These are phyloP conservation scores for Bhutanitis thaidina DNA, from an alignment of 2,888 invertebrate species.

Conservation along the genomic window DNA sequence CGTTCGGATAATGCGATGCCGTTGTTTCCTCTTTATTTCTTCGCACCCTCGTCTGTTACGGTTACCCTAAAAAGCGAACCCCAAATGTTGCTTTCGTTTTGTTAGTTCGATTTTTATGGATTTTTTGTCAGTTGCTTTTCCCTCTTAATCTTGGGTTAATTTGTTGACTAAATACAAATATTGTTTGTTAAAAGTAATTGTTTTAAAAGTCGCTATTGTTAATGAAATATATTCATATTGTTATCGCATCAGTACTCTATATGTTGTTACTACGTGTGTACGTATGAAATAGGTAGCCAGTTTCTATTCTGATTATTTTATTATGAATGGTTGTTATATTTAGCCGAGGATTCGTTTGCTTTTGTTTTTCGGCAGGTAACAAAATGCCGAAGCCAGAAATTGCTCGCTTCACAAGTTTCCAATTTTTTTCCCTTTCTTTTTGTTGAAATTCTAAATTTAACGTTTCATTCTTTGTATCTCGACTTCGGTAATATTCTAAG, in stretches of 20 bases:
- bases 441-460: constrained; percentile 37
- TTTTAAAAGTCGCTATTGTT: too few species aligned
- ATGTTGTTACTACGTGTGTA: too few species aligned
- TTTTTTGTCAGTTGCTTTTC: neutral
- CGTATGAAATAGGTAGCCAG: too few species aligned
- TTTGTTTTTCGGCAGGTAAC: constrained; percentile 58
- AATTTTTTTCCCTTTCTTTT: constrained; percentile 47
- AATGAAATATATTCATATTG: too few species aligned
- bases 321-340: constrained; percentile 12
- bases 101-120: constrained; percentile 2
- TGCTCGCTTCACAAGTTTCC: constrained; percentile 45
- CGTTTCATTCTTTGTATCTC: constrained; percentile 31
- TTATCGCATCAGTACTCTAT: too few species aligned
- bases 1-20: constrained; percentile 54
- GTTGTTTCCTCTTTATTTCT: constrained; percentile 55
- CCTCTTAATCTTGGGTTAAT: too few species aligned
- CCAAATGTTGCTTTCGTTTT: constrained; percentile 22
- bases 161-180: too few species aligned
- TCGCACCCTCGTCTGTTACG: constrained; percentile 64
- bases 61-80: constrained; percentile 54
- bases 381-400: constrained; percentile 58
- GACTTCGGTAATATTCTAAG: constrained; percentile 19
- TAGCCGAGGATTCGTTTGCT: constrained; percentile 41
- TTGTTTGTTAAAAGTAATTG: too few species aligned
- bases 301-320: too few species aligned